These are phyloP conservation scores for Grus americana DNA, from an alignment of 2,113 vertebrate species.

Conservation along the genomic window DNA sequence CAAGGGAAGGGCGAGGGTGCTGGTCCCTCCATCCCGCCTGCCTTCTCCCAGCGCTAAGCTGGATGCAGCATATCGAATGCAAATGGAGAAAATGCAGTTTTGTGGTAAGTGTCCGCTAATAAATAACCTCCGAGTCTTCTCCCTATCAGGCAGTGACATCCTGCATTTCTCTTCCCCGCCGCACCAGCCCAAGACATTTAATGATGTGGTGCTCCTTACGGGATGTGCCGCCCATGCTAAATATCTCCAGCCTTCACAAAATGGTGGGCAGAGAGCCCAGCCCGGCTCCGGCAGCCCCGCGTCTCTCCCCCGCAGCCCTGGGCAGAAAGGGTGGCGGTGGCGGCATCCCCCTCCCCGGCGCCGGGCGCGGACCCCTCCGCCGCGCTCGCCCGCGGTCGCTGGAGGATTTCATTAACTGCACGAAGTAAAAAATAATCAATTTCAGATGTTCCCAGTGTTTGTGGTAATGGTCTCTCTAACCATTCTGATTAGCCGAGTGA, in stretches of 20 bases:
- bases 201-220: slow-evolving; percentile 73
- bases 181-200: slow-evolving; percentile 77
- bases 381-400: background rate
- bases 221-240: slow-evolving; percentile 75
- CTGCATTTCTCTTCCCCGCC: slow-evolving; percentile 72
- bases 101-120: slow-evolving; percentile 76
- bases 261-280: slow-evolving; percentile 63
- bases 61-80: slow-evolving; percentile 43
- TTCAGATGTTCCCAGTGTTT: slow-evolving; percentile 76
- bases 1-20: background rate
- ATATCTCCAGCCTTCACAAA: slow-evolving; percentile 55
- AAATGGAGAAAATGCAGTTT: slow-evolving; percentile 74
- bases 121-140: slow-evolving; percentile 75
- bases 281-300: background rate
- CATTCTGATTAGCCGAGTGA: slow-evolving; percentile 75
- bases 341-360: background rate
- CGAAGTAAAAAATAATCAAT: slow-evolving; percentile 75
- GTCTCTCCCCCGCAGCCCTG: background rate
- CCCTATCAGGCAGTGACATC: slow-evolving; percentile 78
- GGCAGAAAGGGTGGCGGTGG: background rate
- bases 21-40: background rate
- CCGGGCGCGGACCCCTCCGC: background rate
- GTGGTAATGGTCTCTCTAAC: slow-evolving; percentile 74
- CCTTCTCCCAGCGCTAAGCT: background rate
- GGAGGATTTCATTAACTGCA: slow-evolving; percentile 75